Conservation (phyloP, 1,140 invertebrate species). For the Antheraea pernyi region DNA sequence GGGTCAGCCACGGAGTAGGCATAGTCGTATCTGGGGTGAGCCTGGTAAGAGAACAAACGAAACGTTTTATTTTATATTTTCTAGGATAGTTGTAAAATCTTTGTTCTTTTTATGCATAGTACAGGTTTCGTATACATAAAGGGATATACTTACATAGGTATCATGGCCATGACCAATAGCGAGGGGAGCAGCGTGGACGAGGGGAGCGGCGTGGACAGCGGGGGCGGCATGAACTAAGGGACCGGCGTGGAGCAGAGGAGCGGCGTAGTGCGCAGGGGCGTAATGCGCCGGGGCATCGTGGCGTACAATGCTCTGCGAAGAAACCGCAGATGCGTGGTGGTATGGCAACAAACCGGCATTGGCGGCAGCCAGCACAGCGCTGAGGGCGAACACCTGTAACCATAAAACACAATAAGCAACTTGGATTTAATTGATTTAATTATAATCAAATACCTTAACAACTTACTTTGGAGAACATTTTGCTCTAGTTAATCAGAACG, state of each 20-base stretch:
- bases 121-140: too few species aligned
- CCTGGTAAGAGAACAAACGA: constrained; percentile 32
- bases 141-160: constrained; percentile 51
- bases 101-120: too few species aligned
- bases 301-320: constrained; percentile 73
- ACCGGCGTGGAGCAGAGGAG: constrained; percentile 67
- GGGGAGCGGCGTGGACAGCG: constrained; percentile 39
- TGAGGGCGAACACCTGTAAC: constrained; percentile 58
- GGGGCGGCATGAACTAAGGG: constrained; percentile 25
- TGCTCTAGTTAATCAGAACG: constrained; percentile 71
- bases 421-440: not conserved
- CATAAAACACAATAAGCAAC: constrained; percentile 6
- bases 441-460: not conserved
- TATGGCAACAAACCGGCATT: constrained; percentile 62
- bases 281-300: constrained; percentile 69
- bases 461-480: constrained; percentile 77
- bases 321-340: constrained; percentile 67
- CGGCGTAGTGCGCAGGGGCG: constrained; percentile 45
- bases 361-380: constrained; percentile 67
- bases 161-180: constrained; percentile 42
- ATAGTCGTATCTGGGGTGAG: constrained; percentile 77
- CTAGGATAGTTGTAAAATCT: too few species aligned
- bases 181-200: constrained; percentile 37
- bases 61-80: too few species aligned
- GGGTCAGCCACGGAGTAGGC: constrained; percentile 73